Evolutionary conservation across 2,888 invertebrate species (phyloP).

Genomic region (Drosophila robusta): DNA sequence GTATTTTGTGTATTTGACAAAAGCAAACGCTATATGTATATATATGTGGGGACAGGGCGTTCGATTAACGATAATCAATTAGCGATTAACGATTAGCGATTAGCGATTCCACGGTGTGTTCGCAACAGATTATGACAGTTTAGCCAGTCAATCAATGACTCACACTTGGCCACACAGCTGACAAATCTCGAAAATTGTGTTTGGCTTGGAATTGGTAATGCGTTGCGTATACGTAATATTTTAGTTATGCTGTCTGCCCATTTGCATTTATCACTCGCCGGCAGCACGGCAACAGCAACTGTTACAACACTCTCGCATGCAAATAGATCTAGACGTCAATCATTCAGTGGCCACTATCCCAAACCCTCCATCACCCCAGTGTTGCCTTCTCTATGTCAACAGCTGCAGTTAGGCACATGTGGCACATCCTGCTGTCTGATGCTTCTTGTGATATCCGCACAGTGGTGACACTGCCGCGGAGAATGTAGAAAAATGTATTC

Average conservation of each 20-base stretch:
- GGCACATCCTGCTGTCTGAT: slow-evolving; percentile 15
- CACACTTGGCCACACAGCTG: background rate
- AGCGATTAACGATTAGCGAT: slow-evolving; percentile 9
- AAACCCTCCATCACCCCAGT: background rate
- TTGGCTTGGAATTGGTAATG: slow-evolving; percentile 2
- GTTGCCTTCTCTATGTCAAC: background rate
- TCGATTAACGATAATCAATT: slow-evolving; percentile 24
- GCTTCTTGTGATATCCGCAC: slow-evolving; percentile 9
- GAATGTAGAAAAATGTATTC: too few species aligned
- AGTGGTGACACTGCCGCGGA: background rate
- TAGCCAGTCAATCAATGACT: background rate
- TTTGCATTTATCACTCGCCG: slow-evolving; percentile 61
- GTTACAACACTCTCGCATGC: slow-evolving; percentile 53
- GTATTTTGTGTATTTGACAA: slow-evolving; percentile 38
- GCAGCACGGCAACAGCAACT: slow-evolving; percentile 31
- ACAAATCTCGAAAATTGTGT: background rate
- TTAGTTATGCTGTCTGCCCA: slow-evolving; percentile 22
- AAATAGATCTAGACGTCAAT: slow-evolving; percentile 60
- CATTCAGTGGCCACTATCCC: background rate
- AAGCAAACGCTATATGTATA: slow-evolving; percentile 18
- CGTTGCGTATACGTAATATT: slow-evolving; percentile 29
- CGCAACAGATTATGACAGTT: background rate
- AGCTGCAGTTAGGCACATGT: slow-evolving; percentile 35
- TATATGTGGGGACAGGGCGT: background rate
- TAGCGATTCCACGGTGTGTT: slow-evolving; percentile 22